Evolutionary conservation across 2,113 vertebrate genomes (phyloP), one percentile per base, ranked within the genome.

Genomic region (Castor canadensis): DNA sequence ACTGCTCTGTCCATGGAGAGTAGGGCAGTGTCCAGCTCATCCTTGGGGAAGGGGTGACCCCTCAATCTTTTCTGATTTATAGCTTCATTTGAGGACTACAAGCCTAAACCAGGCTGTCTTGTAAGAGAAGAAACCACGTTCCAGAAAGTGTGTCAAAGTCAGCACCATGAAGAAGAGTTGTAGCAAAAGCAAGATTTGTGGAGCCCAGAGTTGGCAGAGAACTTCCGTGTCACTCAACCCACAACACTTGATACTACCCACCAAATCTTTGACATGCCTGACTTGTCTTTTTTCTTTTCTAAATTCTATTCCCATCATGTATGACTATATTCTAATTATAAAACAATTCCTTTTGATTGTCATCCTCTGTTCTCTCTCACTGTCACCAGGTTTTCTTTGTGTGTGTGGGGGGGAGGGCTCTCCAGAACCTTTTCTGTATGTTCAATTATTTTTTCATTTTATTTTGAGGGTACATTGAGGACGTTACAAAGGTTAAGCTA

Each of bases 401-500:
- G n/a, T n/a, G n/a, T n/a, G n/a, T n/a, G n/a, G n/a, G n/a, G n/a
- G n/a, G 9, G 64, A 11, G 85, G 66, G 58, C 38, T 58, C 89
- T 87, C 20, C 40, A 89, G 52, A 80, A 67, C 16, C n/a, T 83
- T 95, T 64, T 75, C 49, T 58, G 38, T 52, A 49, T 22, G 40
- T 75, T 60, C 26, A 40, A 24, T 40, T 85, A 47, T 56, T 67
- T 49, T 84, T 86, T 52, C 43, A 80, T n/a, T 94, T 81, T 72
- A 87, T 80, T 92, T 87, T 75, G 38, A 97, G 40, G 43, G 16
- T 20, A 64, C 47, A n/a, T 43, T 30, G 24, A 87, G 6, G 26
- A 62, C 45, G 87, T 93, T 49, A 40, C 24, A 72, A 95, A 94
- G 47, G 77, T 83, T 66, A 32, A 54, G 40, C 19, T 54, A 35